Evolutionary conservation across 2,113 vertebrate genomes (phyloP), one percentile per base, ranked within the genome.

Genomic region (Chunga burmeisteri): DNA sequence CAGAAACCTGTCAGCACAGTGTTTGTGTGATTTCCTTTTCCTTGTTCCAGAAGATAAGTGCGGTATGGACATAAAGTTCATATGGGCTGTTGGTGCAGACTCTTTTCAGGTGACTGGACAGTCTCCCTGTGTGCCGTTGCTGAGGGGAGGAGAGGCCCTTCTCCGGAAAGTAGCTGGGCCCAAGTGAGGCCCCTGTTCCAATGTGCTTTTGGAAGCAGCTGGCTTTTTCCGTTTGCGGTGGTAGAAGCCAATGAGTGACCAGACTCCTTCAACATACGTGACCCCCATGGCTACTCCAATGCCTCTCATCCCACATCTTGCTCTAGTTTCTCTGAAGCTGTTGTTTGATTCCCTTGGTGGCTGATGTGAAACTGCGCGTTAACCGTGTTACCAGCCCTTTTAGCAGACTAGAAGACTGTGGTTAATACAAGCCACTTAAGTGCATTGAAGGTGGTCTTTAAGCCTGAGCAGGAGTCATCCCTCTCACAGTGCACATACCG

Each of bases 371-470:
- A 8, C 29, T 25, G 13, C 26, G 3, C 4, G 0, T 19, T 36
- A 17, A 2, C 44, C 0, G 0, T 23, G n/a, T 26, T 34, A 23
- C 13, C 12, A 59, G 53, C 44, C 30, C 61, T 34, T 34, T 6
- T 5, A 52, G 50, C 61, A 34, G 46, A 3, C 25, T 0, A 0
- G 32, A 50, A 2, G 3, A 27, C 25, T 1, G 20, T 23, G 26
- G 49, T 49, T 63, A 19, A 9, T 34, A 9, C 40, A 32, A 63
- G 27, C 4, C 11, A 16, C 2, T 0, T 38, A 36, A 7, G 16
- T 0, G 4, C 44, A 0, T 34, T 34, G 7, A 29, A 17, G 52
- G 46, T 1, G 0, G 15, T 34, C 65, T 1, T 0, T 18, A 25
- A 50, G 40, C 38, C 53, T 46, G 38, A 63, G 5, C 5, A 15